Percentiles rank a stretch among this genome's conserved stretches.
phyloP scores from a whole-genome alignment of 2,797 vertebrate genomes.

The Carduelis carduelis region DNA sequence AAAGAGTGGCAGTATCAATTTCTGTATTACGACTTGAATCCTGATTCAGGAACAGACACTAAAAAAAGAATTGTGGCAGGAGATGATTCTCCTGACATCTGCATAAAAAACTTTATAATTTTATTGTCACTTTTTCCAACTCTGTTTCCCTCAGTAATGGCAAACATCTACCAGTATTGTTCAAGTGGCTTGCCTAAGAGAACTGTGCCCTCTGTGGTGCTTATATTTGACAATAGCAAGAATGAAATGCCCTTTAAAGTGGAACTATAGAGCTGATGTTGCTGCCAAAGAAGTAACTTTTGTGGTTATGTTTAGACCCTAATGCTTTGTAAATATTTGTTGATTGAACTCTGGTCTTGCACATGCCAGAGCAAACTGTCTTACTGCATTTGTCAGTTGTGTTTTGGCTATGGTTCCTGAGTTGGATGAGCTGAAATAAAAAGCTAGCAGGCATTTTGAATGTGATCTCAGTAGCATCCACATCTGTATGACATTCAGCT shows the following conservation, averaged over 20 bases:
- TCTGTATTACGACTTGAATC: neutral
- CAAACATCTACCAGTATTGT: neutral
- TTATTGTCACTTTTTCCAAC: neutral
- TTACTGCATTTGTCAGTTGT: neutral
- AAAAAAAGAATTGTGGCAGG: neutral
- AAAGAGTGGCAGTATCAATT: neutral
- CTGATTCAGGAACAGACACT: neutral
- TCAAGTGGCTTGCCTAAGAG: neutral
- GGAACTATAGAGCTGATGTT: neutral
- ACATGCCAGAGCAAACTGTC: neutral
- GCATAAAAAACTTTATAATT: neutral
- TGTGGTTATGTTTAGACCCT: neutral
- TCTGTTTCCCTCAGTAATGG: neutral
- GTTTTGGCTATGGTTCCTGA: neutral
- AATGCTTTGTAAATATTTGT: neutral
- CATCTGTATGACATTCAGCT: neutral
- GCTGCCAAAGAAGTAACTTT: neutral
- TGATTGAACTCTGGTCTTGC: neutral
- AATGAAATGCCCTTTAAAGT: neutral
- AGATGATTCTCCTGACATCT: neutral
- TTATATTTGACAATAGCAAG: neutral
- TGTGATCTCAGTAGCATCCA: neutral
- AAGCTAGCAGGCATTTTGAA: neutral
- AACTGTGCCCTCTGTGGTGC: neutral
- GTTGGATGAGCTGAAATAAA: neutral